Percentiles rank a stretch among this genome's conserved stretches.
These are phyloP conservation scores for Chloroceryle inda DNA, from an alignment of 2,797 vertebrate genomes.

Conservation along the genomic window DNA sequence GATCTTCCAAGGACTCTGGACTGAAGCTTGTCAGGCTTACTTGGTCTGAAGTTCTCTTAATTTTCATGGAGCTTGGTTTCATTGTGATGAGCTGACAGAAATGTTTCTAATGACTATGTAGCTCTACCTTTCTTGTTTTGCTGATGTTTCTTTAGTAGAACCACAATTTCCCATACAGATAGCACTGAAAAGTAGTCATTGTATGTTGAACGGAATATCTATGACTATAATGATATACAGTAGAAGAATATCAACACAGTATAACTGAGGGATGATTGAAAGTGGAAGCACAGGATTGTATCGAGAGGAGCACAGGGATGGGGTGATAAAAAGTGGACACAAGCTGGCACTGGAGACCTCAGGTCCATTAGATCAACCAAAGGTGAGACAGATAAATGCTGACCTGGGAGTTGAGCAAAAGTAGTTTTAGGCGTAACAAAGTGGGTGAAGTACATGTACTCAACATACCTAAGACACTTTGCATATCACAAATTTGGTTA, in stretches of 20 bases:
- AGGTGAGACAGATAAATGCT: background rate
- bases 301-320: background rate
- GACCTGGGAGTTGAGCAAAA: background rate
- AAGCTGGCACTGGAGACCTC: background rate
- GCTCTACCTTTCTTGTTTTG: background rate
- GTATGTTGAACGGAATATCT: background rate
- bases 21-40: background rate
- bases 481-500: too few species aligned
- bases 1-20: background rate
- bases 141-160: background rate
- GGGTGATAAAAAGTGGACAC: background rate
- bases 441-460: background rate
- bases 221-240: background rate
- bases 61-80: background rate
- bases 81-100: background rate
- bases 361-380: background rate
- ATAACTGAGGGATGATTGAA: background rate
- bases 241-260: background rate
- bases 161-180: background rate
- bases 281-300: background rate
- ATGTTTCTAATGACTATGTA: background rate
- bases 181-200: background rate
- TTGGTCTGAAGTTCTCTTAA: background rate
- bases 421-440: background rate
- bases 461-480: background rate